A percentile compares a stretch with the other conserved stretches of the same genome.
phyloP scores from a whole-genome alignment of 2,888 invertebrate genomes.

The Morpho helenor region DNA sequence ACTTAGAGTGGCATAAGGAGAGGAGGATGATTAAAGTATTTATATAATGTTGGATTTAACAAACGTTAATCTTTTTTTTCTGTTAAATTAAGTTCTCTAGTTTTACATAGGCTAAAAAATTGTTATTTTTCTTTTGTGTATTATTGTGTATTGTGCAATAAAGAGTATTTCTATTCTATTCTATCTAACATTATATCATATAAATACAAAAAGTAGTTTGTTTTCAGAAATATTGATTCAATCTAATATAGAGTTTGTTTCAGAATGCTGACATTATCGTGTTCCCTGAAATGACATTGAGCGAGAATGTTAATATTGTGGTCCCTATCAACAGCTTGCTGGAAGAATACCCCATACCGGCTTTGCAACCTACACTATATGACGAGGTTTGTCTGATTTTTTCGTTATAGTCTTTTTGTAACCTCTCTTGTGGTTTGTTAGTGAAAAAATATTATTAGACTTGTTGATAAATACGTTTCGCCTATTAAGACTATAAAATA shows the following conservation, averaged over 20 bases:
- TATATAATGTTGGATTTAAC: no score
- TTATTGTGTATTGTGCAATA: not conserved
- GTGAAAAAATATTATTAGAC: no score
- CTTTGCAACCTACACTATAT: conserved; percentile 48
- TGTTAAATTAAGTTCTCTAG: no score
- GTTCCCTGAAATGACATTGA: conserved; percentile 84
- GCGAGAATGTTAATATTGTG: conserved; percentile 41
- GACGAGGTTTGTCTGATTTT: conserved; percentile 41
- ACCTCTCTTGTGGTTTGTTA: no score
- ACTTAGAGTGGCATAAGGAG: no score
- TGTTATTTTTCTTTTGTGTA: not conserved
- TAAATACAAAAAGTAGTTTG: not conserved
- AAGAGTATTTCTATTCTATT: not conserved
- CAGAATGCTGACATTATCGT: conserved; percentile 86
- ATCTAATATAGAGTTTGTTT: conserved; percentile 24
- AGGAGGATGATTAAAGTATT: no score
- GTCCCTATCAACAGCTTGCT: conserved; percentile 53
- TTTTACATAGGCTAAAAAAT: no score
- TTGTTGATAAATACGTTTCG: no score
- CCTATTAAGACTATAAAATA: no score
- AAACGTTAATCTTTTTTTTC: no score
- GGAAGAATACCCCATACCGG: conserved; percentile 50
- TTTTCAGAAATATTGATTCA: not conserved
- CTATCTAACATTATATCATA: not conserved
- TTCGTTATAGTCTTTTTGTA: conserved; percentile 28